Percentiles rank a stretch among this genome's conserved stretches.
Evolutionary conservation across 2,797 vertebrate species (phyloP).

Genomic region (Pipistrellus nathusii): DNA sequence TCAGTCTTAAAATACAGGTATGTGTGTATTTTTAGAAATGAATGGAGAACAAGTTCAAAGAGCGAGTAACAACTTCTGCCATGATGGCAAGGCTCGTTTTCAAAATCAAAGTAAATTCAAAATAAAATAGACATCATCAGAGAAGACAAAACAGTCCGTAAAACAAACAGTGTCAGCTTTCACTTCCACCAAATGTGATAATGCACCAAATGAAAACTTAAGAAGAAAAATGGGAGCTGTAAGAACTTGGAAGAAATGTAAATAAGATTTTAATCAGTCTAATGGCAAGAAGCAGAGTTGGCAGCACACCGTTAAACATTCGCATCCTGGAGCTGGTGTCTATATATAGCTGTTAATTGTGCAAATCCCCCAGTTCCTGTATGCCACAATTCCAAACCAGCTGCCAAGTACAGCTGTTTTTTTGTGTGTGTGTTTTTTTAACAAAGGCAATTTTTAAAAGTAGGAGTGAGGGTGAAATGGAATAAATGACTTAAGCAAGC

Average conservation of each 20-base stretch:
- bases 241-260: slow-evolving; percentile 77
- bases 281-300: slow-evolving; percentile 71
- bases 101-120: slow-evolving; percentile 67
- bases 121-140: slow-evolving; percentile 8
- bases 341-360: slow-evolving; percentile 87
- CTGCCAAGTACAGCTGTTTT: slow-evolving; percentile 86
- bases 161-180: slow-evolving; percentile 70
- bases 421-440: not conserved
- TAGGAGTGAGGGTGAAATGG: slow-evolving; percentile 12
- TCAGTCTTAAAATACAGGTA: not conserved
- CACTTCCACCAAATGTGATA: slow-evolving; percentile 66
- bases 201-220: slow-evolving; percentile 67
- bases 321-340: slow-evolving; percentile 76
- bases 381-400: slow-evolving; percentile 85
- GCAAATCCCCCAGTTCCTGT: slow-evolving; percentile 83
- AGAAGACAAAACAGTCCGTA: slow-evolving; percentile 55
- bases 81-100: slow-evolving; percentile 54
- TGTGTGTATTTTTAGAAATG: not conserved
- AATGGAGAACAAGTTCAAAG: not conserved
- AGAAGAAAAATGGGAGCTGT: slow-evolving; percentile 61
- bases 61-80: not conserved
- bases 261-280: slow-evolving; percentile 84
- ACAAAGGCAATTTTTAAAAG: slow-evolving; percentile 81
- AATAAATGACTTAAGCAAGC: slow-evolving; percentile 56
- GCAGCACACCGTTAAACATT: slow-evolving; percentile 82